Evolutionary conservation across 1,140 invertebrate genomes (phyloP).

Genomic region (Neodiprion lecontei): DNA sequence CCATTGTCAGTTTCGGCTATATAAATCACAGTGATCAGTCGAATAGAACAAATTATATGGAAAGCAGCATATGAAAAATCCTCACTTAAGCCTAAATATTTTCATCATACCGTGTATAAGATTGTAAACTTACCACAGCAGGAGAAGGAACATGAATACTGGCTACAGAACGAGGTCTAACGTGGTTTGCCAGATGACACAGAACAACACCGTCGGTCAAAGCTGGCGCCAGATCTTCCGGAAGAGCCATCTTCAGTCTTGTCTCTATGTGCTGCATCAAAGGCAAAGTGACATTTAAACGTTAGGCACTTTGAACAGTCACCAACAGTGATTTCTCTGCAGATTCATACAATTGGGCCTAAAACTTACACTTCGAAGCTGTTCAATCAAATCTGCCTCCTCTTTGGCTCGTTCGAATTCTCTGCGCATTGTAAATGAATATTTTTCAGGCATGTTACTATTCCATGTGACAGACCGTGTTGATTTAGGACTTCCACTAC

Average conservation of each 20-base stretch:
- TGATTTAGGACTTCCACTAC: conserved; percentile 57
- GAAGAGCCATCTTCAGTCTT: conserved; percentile 86
- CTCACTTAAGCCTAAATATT: conserved; percentile 13
- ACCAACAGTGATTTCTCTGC: neutral
- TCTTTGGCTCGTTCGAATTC: conserved; percentile 90
- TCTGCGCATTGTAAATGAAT: conserved; percentile 90
- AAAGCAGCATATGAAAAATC: neutral
- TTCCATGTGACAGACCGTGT: conserved; percentile 71
- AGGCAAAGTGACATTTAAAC: conserved; percentile 27
- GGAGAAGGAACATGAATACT: conserved; percentile 95
- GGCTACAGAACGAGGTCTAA: conserved; percentile 86
- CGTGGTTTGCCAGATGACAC: conserved; percentile 92
- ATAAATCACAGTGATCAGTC: conserved; percentile 43
- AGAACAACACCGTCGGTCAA: conserved; percentile 91
- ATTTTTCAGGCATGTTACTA: conserved; percentile 76
- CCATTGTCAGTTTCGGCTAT: conserved; percentile 92
- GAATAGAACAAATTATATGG: conserved; percentile 18
- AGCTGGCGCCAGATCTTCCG: conserved; percentile 85
- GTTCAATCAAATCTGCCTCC: conserved; percentile 85
- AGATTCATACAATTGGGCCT: neutral
- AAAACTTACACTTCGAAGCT: conserved; percentile 78
- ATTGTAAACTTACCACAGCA: conserved; percentile 77
- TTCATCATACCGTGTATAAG: too few relatives aligned
- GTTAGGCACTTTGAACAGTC: conserved; percentile 19
- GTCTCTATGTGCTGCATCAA: conserved; percentile 84